A percentile compares a stretch with the other conserved stretches of the same genome.
phyloP scores from a whole-genome alignment of 1,140 invertebrate genomes.

The Drosophila yakuba region DNA sequence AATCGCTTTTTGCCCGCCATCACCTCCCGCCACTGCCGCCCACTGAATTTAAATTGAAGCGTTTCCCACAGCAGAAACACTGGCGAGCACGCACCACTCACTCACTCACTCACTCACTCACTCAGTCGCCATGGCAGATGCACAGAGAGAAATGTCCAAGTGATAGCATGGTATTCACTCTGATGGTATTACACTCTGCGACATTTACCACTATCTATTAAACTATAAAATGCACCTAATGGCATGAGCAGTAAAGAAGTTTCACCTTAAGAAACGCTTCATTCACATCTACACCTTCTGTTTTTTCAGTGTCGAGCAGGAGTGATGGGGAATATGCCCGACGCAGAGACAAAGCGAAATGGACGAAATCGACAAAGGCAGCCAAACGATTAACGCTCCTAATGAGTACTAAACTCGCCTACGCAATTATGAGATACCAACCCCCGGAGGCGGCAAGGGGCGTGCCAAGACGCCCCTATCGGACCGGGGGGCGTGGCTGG shows the following conservation, averaged over 20 bases:
- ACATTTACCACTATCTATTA: too few relatives aligned
- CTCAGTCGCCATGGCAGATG: background rate
- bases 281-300: too few relatives aligned
- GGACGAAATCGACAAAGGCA: constrained; percentile 51
- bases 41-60: constrained; percentile 73
- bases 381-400: constrained; percentile 72
- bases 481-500: constrained; percentile 17
- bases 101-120: background rate
- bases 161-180: background rate
- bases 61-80: constrained; percentile 61
- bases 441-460: background rate
- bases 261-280: too few relatives aligned
- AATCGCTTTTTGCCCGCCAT: constrained; percentile 58
- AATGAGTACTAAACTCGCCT: constrained; percentile 80
- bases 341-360: constrained; percentile 31
- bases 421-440: constrained; percentile 76
- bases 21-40: constrained; percentile 1
- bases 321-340: background rate
- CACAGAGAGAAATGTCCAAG: background rate
- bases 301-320: background rate
- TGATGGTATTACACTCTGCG: too few relatives aligned
- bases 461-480: background rate
- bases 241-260: too few relatives aligned
- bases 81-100: constrained; percentile 2
- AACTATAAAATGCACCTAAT: too few relatives aligned